Base-by-base conservation (phyloP, 2,888 invertebrate species). In the Brachypalpus laphriformis region DNA sequence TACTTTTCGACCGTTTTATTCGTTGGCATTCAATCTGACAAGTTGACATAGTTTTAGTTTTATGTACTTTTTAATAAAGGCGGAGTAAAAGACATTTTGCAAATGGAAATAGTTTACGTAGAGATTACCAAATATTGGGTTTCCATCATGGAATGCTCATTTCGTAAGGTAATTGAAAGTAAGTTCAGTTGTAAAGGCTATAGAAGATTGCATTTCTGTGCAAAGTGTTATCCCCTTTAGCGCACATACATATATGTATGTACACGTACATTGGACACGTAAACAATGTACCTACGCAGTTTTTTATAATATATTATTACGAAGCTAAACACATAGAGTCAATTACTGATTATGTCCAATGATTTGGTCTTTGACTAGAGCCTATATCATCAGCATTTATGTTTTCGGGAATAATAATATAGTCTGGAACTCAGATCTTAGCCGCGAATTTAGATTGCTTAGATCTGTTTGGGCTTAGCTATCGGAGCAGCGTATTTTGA, bases 61-160 rank as follows among this genome's bases (percentile, higher is more conserved):
- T 56, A 31, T 28, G 28, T 25, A 9, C 42, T n/a, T n/a, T n/a
- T n/a, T n/a, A n/a, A n/a, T n/a, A n/a, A n/a, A n/a, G n/a, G n/a
- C n/a, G 14, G 7, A 16, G 28, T 28, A 16, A 14, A 7, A 16
- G 14, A 37, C 14, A 16, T 45, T 45, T 59, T 18, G 4, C 14
- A 59, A 42, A 59, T 59, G 34, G 57, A 68, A 61, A 80, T 74
- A 40, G 51, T 81, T 68, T 81, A 68, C 51, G 59, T 68, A 11
- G 68, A 74, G 20, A 45, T 74, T 22, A 68, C 59, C 45, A 66
- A 66, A 47, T 61, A 81, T 37, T 81, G 66, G 66, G 5, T 68
- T 47, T 81, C 74, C 3, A 20, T 61, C 28, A 81, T 74, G 42
- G 20, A 74, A 16, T 59, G 31, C 2, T 68, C 74, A 34, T 61